Evolutionary conservation across 1,140 invertebrate species (phyloP).

Genomic region (Adelges cooleyi): DNA sequence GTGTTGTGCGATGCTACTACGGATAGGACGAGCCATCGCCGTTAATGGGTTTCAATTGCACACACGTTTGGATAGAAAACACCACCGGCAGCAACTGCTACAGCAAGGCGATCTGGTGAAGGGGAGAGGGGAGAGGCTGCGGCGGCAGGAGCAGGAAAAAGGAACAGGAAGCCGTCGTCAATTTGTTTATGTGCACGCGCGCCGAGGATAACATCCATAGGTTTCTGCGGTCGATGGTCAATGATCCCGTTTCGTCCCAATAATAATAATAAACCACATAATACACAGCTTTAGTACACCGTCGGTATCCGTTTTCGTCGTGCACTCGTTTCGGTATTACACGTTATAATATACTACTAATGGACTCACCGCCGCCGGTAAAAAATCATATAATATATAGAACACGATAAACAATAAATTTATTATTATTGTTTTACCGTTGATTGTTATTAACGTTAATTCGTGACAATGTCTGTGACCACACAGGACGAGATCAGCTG

Average conservation of each 20-base stretch:
- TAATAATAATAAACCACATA: background rate
- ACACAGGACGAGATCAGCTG: conserved; percentile 20
- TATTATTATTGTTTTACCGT: no score
- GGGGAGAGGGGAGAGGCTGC: no score
- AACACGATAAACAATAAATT: no score
- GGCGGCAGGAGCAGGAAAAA: background rate
- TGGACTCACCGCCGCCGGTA: background rate
- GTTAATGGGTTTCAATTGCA: conserved; percentile 16
- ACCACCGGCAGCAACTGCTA: background rate
- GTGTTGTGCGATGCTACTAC: background rate
- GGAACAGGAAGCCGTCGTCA: conserved; percentile 14
- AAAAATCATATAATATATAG: no score
- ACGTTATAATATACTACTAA: background rate
- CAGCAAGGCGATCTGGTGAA: background rate
- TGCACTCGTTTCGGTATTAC: background rate
- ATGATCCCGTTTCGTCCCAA: background rate
- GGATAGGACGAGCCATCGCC: no score
- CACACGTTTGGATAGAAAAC: background rate
- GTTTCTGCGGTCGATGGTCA: background rate
- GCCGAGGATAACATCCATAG: background rate
- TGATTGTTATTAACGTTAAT: conserved; percentile 2
- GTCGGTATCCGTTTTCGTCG: background rate
- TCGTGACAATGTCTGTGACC: conserved; percentile 20
- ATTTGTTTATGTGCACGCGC: conserved; percentile 6
- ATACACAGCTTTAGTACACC: background rate